Percentiles rank a stretch among this genome's conserved stretches.
phyloP scores from a whole-genome alignment of 2,797 vertebrate species.

The Molossus alvarezi region DNA sequence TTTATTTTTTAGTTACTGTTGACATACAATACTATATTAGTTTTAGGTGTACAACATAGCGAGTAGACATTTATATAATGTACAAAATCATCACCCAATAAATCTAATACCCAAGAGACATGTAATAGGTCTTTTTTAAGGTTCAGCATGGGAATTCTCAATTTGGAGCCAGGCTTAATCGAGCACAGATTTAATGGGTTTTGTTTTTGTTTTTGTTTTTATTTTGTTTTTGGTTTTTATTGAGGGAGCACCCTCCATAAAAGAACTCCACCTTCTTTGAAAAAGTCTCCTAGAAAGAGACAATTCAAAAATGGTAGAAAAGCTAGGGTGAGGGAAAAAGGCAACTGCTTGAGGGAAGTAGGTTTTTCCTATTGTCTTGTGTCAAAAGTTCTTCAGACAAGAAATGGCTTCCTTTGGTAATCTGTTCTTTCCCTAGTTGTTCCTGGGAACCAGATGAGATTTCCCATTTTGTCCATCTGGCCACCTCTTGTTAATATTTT shows the following conservation, averaged over 20 bases:
- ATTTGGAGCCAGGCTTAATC: slow-evolving; percentile 73
- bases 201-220: slow-evolving; percentile 34
- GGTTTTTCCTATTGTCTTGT: not conserved
- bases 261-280: slow-evolving; percentile 71
- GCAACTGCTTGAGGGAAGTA: slow-evolving; percentile 12
- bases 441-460: slow-evolving; percentile 37
- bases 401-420: slow-evolving; percentile 43
- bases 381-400: slow-evolving; percentile 57
- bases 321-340: not conserved
- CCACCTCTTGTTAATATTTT: slow-evolving; percentile 46
- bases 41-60: not conserved
- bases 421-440: slow-evolving; percentile 31
- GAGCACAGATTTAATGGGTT: slow-evolving; percentile 79
- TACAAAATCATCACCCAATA: not conserved
- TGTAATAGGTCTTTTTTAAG: slow-evolving; percentile 17
- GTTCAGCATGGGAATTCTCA: slow-evolving; percentile 68
- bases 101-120: not conserved
- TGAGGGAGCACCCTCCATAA: slow-evolving; percentile 73
- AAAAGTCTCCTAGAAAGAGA: slow-evolving; percentile 78
- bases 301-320: slow-evolving; percentile 75
- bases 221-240: slow-evolving; percentile 70
- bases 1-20: not conserved
- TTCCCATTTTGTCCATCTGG: not conserved
- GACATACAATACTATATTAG: slow-evolving; percentile 6
- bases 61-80: not conserved